Conservation (phyloP, 2,888 invertebrate genomes). For the Diploptera punctata region DNA sequence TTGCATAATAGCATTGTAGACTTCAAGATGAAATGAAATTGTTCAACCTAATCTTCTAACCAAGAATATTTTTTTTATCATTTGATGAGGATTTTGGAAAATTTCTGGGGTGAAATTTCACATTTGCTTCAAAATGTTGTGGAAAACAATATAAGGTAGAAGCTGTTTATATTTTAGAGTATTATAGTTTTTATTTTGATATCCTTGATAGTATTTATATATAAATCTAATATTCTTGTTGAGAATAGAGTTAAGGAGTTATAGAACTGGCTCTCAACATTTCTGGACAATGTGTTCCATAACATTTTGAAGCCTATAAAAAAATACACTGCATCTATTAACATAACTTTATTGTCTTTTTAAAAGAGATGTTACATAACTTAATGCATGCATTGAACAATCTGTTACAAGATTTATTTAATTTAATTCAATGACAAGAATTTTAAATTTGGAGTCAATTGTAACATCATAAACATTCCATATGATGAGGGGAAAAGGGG, state of each 20-base stretch:
- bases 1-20: too few species aligned
- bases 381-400: constrained; percentile 14
- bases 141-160: too few species aligned
- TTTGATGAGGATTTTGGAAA: too few species aligned
- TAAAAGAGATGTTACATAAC: background rate
- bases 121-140: constrained; percentile 42
- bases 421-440: background rate
- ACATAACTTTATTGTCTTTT: constrained; percentile 28
- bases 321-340: background rate
- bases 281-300: constrained; percentile 31
- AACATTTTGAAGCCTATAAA: constrained; percentile 36
- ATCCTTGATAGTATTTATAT: too few species aligned
- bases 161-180: too few species aligned
- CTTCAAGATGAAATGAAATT: too few species aligned
- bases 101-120: too few species aligned
- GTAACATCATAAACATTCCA: background rate
- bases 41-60: too few species aligned
- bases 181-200: too few species aligned
- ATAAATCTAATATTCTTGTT: too few species aligned
- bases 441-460: constrained; percentile 30
- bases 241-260: constrained; percentile 27
- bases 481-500: background rate
- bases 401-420: background rate
- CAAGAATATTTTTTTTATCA: too few species aligned
- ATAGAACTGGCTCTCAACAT: constrained; percentile 8